Evolutionary conservation across 2,888 invertebrate genomes (phyloP), one percentile per base, ranked within the genome.

Genomic region (Drosophila neonasuta): DNA sequence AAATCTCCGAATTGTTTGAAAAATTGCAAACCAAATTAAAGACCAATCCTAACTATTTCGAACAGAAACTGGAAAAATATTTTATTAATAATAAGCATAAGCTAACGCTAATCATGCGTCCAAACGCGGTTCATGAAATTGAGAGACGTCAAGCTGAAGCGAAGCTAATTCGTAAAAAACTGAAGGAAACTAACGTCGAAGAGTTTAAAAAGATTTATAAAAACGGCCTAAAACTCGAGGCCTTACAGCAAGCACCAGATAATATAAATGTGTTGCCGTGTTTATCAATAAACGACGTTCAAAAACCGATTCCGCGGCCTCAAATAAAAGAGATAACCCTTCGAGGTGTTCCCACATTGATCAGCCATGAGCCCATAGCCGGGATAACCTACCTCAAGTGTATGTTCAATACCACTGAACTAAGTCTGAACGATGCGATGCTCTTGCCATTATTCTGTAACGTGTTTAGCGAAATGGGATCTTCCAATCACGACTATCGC

Each of bases 331-430:
- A 79, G 13, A 62, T 81, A 3, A 79, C 79, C 4, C 73, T 89
- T 11, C 74, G 81, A 15, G 57, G 79, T 2, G 94, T 97, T 42
- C 94, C 95, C 0, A 92, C 96, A 4, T 97, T 97, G 88, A 87
- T 96, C 1, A 95, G 95, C 80, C 92, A 93, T 76, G 96, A 96
- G 42, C 96, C 97, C 39, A 97, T 97, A 0, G 98, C 98, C 89
- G 96, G 95, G 11, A 93, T 99, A 3, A 94, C 95, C 1, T 98
- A 98, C 89, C 94, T 98, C 67, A 94, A 95, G 84, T 95, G 95
- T 15, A 91, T 97, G 3, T 89, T 97, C 10, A 95, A 95, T 81
- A 94, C 95, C 0, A 93, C 93, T 2, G 91, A 92, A 5, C 90
- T 98, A 11, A 92, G 93, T 4, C 91, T 92, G 0, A 93, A 95